A percentile compares a stretch with the other conserved stretches of the same genome.
phyloP scores from a whole-genome alignment of 2,113 vertebrate genomes.

The Origma solitaria region DNA sequence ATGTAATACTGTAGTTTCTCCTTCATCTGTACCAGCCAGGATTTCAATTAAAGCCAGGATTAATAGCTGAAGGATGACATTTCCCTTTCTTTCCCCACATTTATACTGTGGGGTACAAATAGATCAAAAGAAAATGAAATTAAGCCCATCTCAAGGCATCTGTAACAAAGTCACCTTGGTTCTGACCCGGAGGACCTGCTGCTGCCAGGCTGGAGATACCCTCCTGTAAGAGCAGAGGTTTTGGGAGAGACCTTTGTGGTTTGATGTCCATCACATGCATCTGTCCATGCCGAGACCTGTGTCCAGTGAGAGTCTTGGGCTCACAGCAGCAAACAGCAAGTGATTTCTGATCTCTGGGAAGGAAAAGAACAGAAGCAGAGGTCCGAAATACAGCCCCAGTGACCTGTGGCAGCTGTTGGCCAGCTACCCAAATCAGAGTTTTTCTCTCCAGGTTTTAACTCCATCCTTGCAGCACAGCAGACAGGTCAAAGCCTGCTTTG shows the following conservation, averaged over 20 bases:
- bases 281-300: not conserved
- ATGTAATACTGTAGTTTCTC: not conserved
- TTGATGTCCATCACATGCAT: not conserved
- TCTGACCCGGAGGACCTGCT: not conserved
- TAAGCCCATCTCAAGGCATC: not conserved
- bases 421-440: not conserved
- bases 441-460: constrained; percentile 39
- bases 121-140: not conserved
- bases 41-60: not conserved
- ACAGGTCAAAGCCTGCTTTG: constrained; percentile 66
- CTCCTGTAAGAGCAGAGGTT: not conserved
- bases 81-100: not conserved
- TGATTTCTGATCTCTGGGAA: not conserved
- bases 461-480: constrained; percentile 10
- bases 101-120: not conserved
- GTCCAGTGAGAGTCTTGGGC: not conserved
- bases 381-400: constrained; percentile 1
- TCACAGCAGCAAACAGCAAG: not conserved
- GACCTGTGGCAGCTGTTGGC: not conserved
- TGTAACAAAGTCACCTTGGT: not conserved
- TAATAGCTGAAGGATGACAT: not conserved
- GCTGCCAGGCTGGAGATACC: not conserved
- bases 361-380: not conserved
- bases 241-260: not conserved
- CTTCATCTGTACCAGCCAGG: rapidly evolving